Base-by-base conservation (phyloP, 2,113 vertebrate species). In the Meriones unguiculatus region DNA sequence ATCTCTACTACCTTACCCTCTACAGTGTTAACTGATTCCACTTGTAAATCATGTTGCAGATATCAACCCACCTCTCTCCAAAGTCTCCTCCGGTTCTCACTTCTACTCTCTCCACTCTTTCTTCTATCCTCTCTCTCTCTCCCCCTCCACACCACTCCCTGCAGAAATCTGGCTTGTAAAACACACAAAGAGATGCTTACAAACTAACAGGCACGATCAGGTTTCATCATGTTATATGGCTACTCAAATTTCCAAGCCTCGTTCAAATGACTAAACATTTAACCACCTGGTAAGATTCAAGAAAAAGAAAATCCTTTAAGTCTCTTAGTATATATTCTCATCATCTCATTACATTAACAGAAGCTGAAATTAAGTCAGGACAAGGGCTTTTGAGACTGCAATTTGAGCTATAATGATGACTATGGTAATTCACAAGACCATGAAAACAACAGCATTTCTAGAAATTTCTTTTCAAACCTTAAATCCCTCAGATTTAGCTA, bases 391-490 rank as follows among this genome's bases (percentile, higher is more conserved):
- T 65, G 93, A 20, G 72, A 95, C 46, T 52, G 35, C 91, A 96
- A 93, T 17, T 35, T 85, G 59, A 35, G n/a, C 25, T 87, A 17
- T 62, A 46, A 81, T 38, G 25, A 50, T 87, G 91, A 78, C 50
- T 70, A 86, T 41, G 76, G 77, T 69, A 87, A 50, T 90, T 85
- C 91, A 84, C 24, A 28, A 30, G 86, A 35, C 35, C 57, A 5
- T 62, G 25, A 89, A 89, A 86, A 88, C 0, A 59, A 1, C 24
- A 0, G n/a, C 65, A 86, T 86, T 87, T 92, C 67, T 75, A 87
- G n/a, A 95, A 97, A 67, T 52, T 50, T 46, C 35, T 89, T 94
- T 65, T 96, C 91, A 87, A 95, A 89, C 52, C 64, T 64, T 89
- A 80, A 85, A 22, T 28, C 25, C 41, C 7, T 82, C 30, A 3